These are phyloP conservation scores for Mystacornis crossleyi DNA, from an alignment of 2,113 vertebrate species.

Conservation along the genomic window DNA sequence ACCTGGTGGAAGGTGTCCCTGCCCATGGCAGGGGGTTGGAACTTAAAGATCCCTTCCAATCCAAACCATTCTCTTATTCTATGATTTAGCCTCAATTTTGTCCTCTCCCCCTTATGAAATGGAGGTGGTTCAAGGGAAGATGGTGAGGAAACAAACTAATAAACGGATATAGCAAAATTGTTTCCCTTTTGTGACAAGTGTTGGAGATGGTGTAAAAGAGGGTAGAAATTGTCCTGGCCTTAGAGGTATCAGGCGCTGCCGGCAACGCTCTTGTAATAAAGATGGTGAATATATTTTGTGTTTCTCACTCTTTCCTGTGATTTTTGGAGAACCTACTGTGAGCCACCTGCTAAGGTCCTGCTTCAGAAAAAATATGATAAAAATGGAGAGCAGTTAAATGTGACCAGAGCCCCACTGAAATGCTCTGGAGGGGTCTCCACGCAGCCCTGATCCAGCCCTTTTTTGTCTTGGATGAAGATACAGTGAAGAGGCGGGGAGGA, in stretches of 20 bases:
- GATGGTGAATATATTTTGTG: background rate
- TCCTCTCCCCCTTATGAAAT: background rate
- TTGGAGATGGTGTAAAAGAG: background rate
- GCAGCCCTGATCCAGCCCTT: background rate
- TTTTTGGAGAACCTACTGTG: background rate
- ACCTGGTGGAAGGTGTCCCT: background rate
- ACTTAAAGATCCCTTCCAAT: background rate
- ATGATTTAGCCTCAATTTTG: background rate
- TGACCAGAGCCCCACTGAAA: background rate
- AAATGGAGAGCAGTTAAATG: background rate
- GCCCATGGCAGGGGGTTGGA: background rate
- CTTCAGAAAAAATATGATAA: background rate
- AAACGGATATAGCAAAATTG: background rate
- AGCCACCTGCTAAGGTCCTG: background rate
- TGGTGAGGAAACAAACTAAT: background rate
- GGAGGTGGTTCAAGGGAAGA: background rate
- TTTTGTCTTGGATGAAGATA: background rate
- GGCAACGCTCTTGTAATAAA: background rate
- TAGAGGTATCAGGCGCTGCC: background rate
- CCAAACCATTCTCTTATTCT: background rate
- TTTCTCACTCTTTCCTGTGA: background rate
- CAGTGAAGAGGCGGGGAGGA: background rate
- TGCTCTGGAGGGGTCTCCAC: fast-evolving
- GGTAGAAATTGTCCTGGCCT: background rate
- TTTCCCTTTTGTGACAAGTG: background rate